Percentiles rank a stretch among this genome's conserved stretches.
Evolutionary conservation across 2,797 vertebrate genomes (phyloP).

Genomic region (Chelon auratus): DNA sequence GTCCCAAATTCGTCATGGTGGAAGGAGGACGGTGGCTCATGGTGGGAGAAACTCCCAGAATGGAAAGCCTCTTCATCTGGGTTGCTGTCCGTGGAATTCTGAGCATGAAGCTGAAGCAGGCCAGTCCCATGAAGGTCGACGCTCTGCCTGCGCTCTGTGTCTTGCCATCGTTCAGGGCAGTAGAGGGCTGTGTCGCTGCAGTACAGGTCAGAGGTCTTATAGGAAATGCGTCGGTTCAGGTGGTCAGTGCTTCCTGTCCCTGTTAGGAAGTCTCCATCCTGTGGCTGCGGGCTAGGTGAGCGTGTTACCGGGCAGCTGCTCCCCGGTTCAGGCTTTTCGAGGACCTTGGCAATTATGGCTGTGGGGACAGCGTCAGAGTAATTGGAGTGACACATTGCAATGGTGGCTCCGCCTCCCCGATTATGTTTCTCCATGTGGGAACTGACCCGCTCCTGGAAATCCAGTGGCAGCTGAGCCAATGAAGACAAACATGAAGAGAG

Average conservation of each 20-base stretch:
- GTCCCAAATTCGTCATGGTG: slow-evolving; percentile 81
- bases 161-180: slow-evolving; percentile 88
- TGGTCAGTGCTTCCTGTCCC: slow-evolving; percentile 86
- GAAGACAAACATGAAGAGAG: slow-evolving; percentile 27
- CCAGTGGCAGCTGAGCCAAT: slow-evolving; percentile 87
- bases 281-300: slow-evolving; percentile 85
- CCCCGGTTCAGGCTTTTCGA: slow-evolving; percentile 92
- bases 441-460: slow-evolving; percentile 93
- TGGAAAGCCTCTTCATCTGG: slow-evolving; percentile 90
- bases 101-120: slow-evolving; percentile 85
- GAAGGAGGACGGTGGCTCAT: slow-evolving; percentile 86
- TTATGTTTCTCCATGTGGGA: slow-evolving; percentile 91
- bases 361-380: slow-evolving; percentile 90
- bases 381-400: slow-evolving; percentile 86
- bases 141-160: slow-evolving; percentile 87
- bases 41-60: slow-evolving; percentile 87
- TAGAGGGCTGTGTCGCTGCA: slow-evolving; percentile 95
- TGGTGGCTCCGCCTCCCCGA: slow-evolving; percentile 77
- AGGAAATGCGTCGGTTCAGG: slow-evolving; percentile 81
- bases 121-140: slow-evolving; percentile 87
- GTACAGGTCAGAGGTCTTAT: slow-evolving; percentile 91
- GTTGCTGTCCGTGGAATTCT: slow-evolving; percentile 91
- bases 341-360: slow-evolving; percentile 89
- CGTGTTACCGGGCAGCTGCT: slow-evolving; percentile 88
- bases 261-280: slow-evolving; percentile 84